phyloP scores from a whole-genome alignment of 2,888 invertebrate genomes.

The Acronicta alni region DNA sequence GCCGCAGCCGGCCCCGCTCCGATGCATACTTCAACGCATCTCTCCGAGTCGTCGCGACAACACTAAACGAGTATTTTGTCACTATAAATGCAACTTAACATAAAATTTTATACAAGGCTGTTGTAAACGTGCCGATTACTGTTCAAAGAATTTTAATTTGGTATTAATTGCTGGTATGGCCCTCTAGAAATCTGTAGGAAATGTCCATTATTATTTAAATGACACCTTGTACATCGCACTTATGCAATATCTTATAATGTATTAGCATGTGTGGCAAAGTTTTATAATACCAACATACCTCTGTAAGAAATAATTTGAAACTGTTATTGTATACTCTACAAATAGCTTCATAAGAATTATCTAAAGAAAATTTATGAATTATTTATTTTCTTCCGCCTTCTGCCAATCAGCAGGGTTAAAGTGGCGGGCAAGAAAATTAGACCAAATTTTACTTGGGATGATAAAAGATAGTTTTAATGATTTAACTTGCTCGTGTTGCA shows the following conservation, averaged over 20 bases:
- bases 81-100: conserved; percentile 54
- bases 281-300: conserved; percentile 31
- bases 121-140: conserved; percentile 12
- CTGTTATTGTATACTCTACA: conserved; percentile 32
- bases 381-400: conserved; percentile 31
- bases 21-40: conserved; percentile 55
- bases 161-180: conserved; percentile 1
- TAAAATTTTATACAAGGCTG: conserved; percentile 32
- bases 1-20: conserved; percentile 47
- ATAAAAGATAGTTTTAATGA: not conserved
- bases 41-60: conserved; percentile 47
- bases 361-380: conserved; percentile 18
- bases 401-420: not conserved
- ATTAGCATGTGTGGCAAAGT: conserved; percentile 27
- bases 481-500: conserved; percentile 1
- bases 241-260: conserved; percentile 6
- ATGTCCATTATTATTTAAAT: conserved; percentile 4
- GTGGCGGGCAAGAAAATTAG: conserved; percentile 1
- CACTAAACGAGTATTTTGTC: conserved; percentile 58
- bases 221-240: not conserved
- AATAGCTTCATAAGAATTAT: conserved; percentile 20
- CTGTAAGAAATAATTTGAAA: conserved; percentile 26
- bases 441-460: not conserved
- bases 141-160: conserved; percentile 8
- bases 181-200: not conserved